Conservation (phyloP, 2,888 invertebrate species). For the Drosophila birchii region DNA sequence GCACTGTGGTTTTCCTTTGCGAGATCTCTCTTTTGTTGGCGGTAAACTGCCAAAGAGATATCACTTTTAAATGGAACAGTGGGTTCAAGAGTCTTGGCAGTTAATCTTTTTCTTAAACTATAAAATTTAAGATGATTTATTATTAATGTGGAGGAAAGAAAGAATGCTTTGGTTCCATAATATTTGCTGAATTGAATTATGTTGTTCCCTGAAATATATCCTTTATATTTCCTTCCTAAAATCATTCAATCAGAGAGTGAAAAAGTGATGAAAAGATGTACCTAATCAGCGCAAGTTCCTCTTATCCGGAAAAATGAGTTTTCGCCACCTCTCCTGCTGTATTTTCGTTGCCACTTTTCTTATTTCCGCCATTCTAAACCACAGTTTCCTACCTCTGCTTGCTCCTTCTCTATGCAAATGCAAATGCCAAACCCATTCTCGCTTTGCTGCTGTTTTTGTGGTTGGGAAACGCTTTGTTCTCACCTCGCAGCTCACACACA, state of each 20-base stretch:
- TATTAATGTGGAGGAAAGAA: too few relatives aligned
- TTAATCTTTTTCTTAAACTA: neutral
- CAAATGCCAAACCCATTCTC: conserved; percentile 43
- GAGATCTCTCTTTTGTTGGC: conserved; percentile 26
- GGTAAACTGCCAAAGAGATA: conserved; percentile 7
- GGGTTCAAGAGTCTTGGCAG: neutral
- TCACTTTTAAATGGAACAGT: conserved; percentile 10
- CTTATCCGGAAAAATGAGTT: neutral
- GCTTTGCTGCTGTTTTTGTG: conserved; percentile 50
- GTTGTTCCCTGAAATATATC: neutral
- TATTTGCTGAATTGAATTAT: neutral
- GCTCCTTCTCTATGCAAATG: conserved; percentile 40
- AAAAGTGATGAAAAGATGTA: neutral
- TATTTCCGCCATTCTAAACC: conserved; percentile 15
- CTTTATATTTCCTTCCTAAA: neutral
- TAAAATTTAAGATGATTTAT: too few relatives aligned
- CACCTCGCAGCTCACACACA: conserved; percentile 63
- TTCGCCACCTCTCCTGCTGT: neutral
- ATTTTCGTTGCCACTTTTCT: neutral
- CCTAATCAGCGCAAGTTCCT: neutral
- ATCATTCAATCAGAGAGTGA: neutral
- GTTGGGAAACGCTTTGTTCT: conserved; percentile 71
- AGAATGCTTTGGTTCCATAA: too few relatives aligned
- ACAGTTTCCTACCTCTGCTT: neutral
- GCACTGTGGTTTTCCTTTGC: conserved; percentile 46